Percentiles rank a stretch among this genome's conserved stretches.
These are phyloP conservation scores for Glossophaga mutica DNA, from an alignment of 2,797 vertebrate species.

Conservation along the genomic window DNA sequence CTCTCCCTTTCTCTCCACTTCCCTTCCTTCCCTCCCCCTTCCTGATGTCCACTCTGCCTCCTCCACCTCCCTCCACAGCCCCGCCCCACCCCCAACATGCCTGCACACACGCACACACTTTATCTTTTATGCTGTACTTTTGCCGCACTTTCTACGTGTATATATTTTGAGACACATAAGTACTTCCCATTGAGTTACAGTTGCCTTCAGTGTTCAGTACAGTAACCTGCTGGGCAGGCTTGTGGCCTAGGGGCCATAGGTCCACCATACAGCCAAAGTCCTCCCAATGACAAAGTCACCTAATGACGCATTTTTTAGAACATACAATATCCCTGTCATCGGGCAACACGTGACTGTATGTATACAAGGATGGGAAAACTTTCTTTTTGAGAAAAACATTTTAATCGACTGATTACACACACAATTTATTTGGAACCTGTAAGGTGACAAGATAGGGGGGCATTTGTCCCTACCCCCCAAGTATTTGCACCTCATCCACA, in stretches of 20 bases:
- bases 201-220: not conserved
- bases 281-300: too few relatives aligned
- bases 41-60: not conserved
- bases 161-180: not conserved
- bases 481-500: not conserved
- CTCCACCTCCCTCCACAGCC: not conserved
- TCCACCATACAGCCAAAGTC: rapidly evolving
- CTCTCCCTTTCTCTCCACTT: not conserved
- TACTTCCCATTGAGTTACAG: rapidly evolving
- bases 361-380: not conserved
- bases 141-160: not conserved
- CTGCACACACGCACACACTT: not conserved
- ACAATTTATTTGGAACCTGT: not conserved
- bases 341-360: rapidly evolving
- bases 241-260: rapidly evolving
- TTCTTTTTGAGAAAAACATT: not conserved
- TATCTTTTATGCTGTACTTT: not conserved
- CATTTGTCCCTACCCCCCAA: not conserved
- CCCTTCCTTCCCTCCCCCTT: not conserved
- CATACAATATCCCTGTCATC: not conserved
- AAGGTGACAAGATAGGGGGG: not conserved
- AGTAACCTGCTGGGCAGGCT: not conserved
- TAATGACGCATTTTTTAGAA: not conserved
- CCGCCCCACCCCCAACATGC: not conserved
- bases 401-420: not conserved